A percentile compares a stretch with the other conserved stretches of the same genome.
These are phyloP conservation scores for Trissolcus basalis DNA, from an alignment of 1,140 invertebrate species.

Conservation along the genomic window DNA sequence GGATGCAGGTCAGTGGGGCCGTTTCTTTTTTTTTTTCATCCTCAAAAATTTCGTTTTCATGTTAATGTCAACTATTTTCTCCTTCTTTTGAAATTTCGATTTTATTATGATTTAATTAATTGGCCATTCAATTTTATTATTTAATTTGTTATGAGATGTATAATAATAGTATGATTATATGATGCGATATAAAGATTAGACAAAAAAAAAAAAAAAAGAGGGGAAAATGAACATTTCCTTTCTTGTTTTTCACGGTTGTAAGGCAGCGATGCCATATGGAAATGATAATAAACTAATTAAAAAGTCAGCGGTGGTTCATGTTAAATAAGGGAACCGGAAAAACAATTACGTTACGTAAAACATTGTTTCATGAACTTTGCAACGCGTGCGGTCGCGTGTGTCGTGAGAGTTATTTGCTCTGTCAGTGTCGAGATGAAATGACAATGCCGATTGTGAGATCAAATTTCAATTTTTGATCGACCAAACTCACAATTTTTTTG, in stretches of 20 bases:
- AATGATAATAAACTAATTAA: slow-evolving; percentile 29
- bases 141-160: too few relatives aligned
- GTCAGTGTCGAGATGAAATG: not conserved
- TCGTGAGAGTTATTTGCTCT: slow-evolving; percentile 3
- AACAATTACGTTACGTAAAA: slow-evolving; percentile 32
- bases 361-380: slow-evolving; percentile 18
- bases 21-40: slow-evolving; percentile 23
- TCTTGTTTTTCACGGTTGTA: slow-evolving; percentile 5
- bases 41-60: slow-evolving; percentile 22
- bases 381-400: slow-evolving; percentile 22
- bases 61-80: not conserved
- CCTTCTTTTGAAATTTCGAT: not conserved
- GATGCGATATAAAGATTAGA: too few relatives aligned
- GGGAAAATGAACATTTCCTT: too few relatives aligned
- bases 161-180: too few relatives aligned
- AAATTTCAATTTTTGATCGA: too few relatives aligned
- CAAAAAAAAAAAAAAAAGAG: too few relatives aligned
- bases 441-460: not conserved
- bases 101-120: too few relatives aligned
- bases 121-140: too few relatives aligned
- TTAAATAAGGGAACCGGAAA: slow-evolving; percentile 28
- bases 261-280: slow-evolving; percentile 6
- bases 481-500: too few relatives aligned
- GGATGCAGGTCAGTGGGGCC: slow-evolving; percentile 24
- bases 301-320: not conserved